phyloP scores from a whole-genome alignment of 2,888 invertebrate genomes.

The Ypsolopha scabrella region DNA sequence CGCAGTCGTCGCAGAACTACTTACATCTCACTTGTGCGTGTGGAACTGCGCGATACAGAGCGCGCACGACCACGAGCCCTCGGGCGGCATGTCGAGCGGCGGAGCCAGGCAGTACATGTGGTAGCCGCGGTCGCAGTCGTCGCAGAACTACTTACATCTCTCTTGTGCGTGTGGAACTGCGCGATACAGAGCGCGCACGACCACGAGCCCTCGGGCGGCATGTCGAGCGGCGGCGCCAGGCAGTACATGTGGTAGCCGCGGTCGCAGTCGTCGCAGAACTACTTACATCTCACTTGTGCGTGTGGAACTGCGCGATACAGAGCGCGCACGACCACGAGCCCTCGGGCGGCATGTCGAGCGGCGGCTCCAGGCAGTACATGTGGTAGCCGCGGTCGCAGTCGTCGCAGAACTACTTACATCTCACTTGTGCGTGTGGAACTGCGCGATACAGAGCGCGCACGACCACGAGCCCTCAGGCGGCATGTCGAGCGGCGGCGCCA shows the following conservation, averaged over 20 bases:
- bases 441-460: conserved; percentile 88
- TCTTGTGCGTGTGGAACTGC: conserved; percentile 75
- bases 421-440: conserved; percentile 74
- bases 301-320: conserved; percentile 88
- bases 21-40: conserved; percentile 14
- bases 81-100: conserved; percentile 94
- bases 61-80: conserved; percentile 95
- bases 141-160: conserved; percentile 94
- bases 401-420: too few species aligned
- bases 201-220: conserved; percentile 98
- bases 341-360: conserved; percentile 95
- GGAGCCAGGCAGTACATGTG: conserved; percentile 99
- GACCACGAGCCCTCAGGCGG: conserved; percentile 98
- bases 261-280: conserved; percentile 99
- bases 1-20: conserved; percentile 99
- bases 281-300: conserved; percentile 6
- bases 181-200: conserved; percentile 90
- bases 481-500: conserved; percentile 91
- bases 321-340: conserved; percentile 95
- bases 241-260: conserved; percentile 99
- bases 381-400: too few species aligned
- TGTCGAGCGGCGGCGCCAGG: conserved; percentile 92
- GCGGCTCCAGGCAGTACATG: conserved; percentile 95
- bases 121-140: conserved; percentile 99
- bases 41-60: conserved; percentile 91